Evolutionary conservation across 2,888 invertebrate species (phyloP).

Genomic region (Andrena hattorfiana): DNA sequence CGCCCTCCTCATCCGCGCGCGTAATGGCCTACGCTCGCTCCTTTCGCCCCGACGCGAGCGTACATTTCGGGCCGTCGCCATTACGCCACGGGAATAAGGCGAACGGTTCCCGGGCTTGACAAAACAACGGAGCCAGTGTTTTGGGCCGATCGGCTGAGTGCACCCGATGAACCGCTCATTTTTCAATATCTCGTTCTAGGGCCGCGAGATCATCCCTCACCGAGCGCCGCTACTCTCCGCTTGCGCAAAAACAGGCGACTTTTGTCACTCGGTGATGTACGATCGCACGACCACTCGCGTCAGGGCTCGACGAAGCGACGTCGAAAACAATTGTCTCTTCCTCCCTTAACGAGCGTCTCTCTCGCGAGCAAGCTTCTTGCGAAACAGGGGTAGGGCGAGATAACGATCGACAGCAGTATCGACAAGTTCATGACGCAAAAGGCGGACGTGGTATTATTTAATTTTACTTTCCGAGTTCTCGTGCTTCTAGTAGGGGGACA

Average conservation of each 20-base stretch:
- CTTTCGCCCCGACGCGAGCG: conserved; percentile 48
- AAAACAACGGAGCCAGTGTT: conserved; percentile 60
- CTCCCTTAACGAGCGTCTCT: conserved; percentile 48
- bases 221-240: conserved; percentile 24
- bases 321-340: conserved; percentile 70
- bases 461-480: no score
- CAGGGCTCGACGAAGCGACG: conserved; percentile 45
- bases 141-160: conserved; percentile 69
- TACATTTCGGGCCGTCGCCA: conserved; percentile 28
- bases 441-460: no score
- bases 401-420: neutral
- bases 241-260: conserved; percentile 68
- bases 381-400: conserved; percentile 3
- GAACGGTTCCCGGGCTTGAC: conserved; percentile 31
- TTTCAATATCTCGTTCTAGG: conserved; percentile 72
- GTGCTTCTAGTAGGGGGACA: no score
- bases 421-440: neutral
- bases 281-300: conserved; percentile 60
- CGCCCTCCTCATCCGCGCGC: neutral
- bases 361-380: conserved; percentile 19
- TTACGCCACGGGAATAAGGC: conserved; percentile 29
- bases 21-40: conserved; percentile 46
- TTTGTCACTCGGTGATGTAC: conserved; percentile 75
- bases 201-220: conserved; percentile 72
- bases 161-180: conserved; percentile 72